Base-by-base conservation (phyloP, 2,888 invertebrate species). In the Ernsta delagoae region DNA sequence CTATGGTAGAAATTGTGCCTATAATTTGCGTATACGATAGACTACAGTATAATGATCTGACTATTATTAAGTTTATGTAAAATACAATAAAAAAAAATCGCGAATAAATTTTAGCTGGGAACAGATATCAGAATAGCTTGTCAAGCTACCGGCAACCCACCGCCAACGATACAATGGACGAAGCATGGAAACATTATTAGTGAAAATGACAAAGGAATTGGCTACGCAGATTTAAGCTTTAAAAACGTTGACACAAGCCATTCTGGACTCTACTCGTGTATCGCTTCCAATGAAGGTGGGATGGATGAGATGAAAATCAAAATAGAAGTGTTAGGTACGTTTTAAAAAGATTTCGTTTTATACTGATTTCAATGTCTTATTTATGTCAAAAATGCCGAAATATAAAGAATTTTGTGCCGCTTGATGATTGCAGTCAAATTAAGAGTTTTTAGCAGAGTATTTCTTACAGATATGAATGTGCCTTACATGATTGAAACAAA, bases 161-260 rank as follows among this genome's bases (percentile, higher is more conserved):
- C 78, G 0, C 95, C 95, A 0, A 83, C 83, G 4, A 90, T 96
- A 71, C 90, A 92, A 59, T 96, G 96, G 96, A 84, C 94, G 56
- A 92, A 93, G 70, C 93, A 93, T 71, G 93, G 94, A 9, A 77
- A 79, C 62, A 72, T 79, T 4, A 48, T 85, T 2, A 75, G 80
- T 50, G 77, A 83, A 70, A 88, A 87, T 65, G 31, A 71, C 0
- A 74, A 75, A 34, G 79, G 78, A 1, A 76, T 87, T 1, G 72
- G 75, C 12, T 91, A 88, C 65, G 87, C 87, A 0, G 90, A 91
- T 68, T 75, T 93, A n/a, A 71, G 75, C 0, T 71, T 93, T 4
- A 74, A 80, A n/a, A 74, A 75, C 34, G 83, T 88, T 0, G 76
- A 78, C 9, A 63, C 72, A 0, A 73, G 76, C 0, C 79, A 90